phyloP scores from a whole-genome alignment of 2,888 invertebrate species.

The Adineta ricciae region DNA sequence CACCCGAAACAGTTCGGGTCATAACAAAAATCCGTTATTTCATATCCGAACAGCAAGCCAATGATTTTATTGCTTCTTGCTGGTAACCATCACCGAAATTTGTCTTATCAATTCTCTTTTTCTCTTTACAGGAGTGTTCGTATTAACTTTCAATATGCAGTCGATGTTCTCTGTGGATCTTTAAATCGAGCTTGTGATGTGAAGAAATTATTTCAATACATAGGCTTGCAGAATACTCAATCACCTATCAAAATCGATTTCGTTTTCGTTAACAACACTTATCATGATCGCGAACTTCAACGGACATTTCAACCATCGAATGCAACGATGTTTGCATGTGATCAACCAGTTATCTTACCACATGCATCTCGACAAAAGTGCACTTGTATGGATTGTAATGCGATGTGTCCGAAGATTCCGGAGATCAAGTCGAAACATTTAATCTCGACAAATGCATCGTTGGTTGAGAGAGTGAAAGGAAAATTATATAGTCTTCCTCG shows the following conservation, averaged over 20 bases:
- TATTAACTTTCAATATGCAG: slow-evolving; percentile 29
- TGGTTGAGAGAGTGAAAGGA: background rate
- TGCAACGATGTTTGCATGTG: slow-evolving; percentile 28
- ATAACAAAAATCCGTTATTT: slow-evolving; percentile 22
- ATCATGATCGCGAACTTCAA: slow-evolving; percentile 2
- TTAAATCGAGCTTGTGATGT: slow-evolving; percentile 17
- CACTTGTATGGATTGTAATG: slow-evolving; percentile 24
- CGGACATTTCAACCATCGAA: background rate
- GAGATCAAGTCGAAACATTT: background rate
- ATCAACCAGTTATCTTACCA: slow-evolving; percentile 20
- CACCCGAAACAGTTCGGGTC: background rate
- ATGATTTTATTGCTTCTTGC: slow-evolving; percentile 30
- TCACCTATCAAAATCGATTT: slow-evolving; percentile 28
- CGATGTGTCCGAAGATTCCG: background rate
- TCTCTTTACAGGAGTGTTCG: background rate
- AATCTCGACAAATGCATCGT: background rate
- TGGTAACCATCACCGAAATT: background rate
- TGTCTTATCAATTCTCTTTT: background rate
- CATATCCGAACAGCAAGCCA: slow-evolving; percentile 24
- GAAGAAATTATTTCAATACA: slow-evolving; percentile 24
- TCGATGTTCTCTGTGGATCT: slow-evolving; percentile 31
- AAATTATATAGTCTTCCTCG: background rate
- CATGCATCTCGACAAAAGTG: slow-evolving; percentile 22
- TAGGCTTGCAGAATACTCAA: slow-evolving; percentile 27
- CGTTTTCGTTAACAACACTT: slow-evolving; percentile 24